Conservation (phyloP, 2,888 invertebrate genomes). For the Diogma glabrata region DNA sequence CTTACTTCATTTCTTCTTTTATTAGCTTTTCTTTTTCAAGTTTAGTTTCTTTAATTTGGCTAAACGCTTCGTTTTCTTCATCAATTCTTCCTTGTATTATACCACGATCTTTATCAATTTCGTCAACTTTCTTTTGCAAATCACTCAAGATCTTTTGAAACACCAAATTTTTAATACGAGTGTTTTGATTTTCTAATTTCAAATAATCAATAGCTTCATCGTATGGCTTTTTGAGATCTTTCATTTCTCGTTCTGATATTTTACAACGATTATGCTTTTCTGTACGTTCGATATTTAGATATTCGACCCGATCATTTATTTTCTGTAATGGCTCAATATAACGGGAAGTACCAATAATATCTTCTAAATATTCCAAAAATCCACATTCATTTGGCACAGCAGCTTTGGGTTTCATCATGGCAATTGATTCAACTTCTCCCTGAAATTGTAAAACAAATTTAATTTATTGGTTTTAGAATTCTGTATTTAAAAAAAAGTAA, state of each 20-base stretch:
- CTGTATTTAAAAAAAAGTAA: background rate
- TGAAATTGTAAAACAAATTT: conserved; percentile 28
- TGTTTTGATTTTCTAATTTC: conserved; percentile 64
- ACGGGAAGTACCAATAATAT: conserved; percentile 86
- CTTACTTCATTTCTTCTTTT: conserved; percentile 31
- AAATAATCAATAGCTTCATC: conserved; percentile 66
- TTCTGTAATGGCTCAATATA: conserved; percentile 73
- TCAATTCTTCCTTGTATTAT: conserved; percentile 45
- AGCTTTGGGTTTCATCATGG: conserved; percentile 96
- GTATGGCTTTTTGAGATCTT: conserved; percentile 65
- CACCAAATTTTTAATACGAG: conserved; percentile 54
- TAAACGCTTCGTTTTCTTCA: conserved; percentile 29
- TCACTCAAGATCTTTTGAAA: conserved; percentile 58
- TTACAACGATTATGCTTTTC: conserved; percentile 79
- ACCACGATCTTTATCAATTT: conserved; percentile 49
- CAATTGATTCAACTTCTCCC: conserved; percentile 99
- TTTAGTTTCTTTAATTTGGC: conserved; percentile 34
- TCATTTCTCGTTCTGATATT: conserved; percentile 68
- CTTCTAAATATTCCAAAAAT: conserved; percentile 96
- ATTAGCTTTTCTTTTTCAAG: conserved; percentile 35
- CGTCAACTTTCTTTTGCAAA: conserved; percentile 45
- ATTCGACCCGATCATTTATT: conserved; percentile 60
- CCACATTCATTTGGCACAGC: conserved; percentile 78
- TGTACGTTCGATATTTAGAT: conserved; percentile 56
- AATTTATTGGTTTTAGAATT: background rate